These are phyloP conservation scores for Agrilus planipennis DNA, from an alignment of 1,140 invertebrate species.

Conservation along the genomic window DNA sequence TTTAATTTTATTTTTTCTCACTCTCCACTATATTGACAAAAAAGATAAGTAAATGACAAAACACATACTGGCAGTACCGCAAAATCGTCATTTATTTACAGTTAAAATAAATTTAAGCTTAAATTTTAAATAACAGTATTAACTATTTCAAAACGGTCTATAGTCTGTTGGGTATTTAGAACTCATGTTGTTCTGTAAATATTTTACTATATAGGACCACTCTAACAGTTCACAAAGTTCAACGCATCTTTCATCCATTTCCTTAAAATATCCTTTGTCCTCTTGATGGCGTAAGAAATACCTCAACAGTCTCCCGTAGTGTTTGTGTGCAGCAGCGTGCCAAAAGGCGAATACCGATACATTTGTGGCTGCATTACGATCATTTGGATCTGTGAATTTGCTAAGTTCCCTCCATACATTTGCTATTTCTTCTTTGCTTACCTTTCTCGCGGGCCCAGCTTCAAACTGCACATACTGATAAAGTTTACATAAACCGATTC, in stretches of 20 bases:
- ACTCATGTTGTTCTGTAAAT: slow-evolving; percentile 42
- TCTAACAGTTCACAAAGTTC: slow-evolving; percentile 51
- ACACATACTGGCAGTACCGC: too few relatives aligned
- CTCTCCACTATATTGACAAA: too few relatives aligned
- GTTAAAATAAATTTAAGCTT: too few relatives aligned
- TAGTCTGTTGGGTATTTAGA: slow-evolving; percentile 54
- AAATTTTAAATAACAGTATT: too few relatives aligned
- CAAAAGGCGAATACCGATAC: slow-evolving; percentile 64
- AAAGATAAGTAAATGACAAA: too few relatives aligned
- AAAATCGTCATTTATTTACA: too few relatives aligned
- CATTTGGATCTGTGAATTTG: slow-evolving; percentile 66
- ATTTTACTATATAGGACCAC: slow-evolving; percentile 54
- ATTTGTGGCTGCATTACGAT: slow-evolving; percentile 53
- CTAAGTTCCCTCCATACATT: slow-evolving; percentile 56
- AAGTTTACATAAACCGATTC: slow-evolving; percentile 57
- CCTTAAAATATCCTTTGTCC: slow-evolving; percentile 60
- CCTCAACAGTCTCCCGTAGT: slow-evolving; percentile 72
- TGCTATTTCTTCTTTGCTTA: slow-evolving; percentile 44
- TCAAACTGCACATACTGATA: slow-evolving; percentile 34
- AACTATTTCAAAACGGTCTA: slow-evolving; percentile 26
- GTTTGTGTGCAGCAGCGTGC: slow-evolving; percentile 63
- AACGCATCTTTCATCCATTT: slow-evolving; percentile 59
- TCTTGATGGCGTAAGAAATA: slow-evolving; percentile 64
- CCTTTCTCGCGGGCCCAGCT: slow-evolving; percentile 12
- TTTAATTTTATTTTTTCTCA: not conserved